Base-by-base conservation (phyloP, 1,140 invertebrate genomes). In the Sesamia nonagrioides region DNA sequence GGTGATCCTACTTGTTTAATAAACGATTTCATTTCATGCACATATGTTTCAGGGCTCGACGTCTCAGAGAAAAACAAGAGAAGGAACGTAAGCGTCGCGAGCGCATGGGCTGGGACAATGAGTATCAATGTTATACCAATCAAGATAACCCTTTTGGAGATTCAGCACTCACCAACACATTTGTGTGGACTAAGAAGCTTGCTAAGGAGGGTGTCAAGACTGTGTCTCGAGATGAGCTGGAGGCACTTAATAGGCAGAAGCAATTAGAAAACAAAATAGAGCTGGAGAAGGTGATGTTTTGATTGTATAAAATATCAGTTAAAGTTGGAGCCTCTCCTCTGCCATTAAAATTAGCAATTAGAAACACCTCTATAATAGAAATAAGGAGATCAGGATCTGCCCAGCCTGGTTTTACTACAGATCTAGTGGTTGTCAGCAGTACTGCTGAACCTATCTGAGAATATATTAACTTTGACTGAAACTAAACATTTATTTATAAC, bases 121-220 rank as follows among this genome's bases (percentile, higher is more conserved):
- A 99, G 92, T 99, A 99, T 91, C 95, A 98, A 21, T 98, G 98
- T 85, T 99, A 99, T 89, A 99, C 99, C 11, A 99, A 99, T 94
- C 97, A 97, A 27, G 99, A 99, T 92, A 99, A 99, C 95, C 99
- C 99, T 0, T 99, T 99, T 95, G 99, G 99, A 2, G 99, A 99
- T 96, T 98, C 97, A 11, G 98, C 98, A 91, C 96, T 99, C 7
- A 95, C 94, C 13, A 87, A 95, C 18, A 98, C 98, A 0, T 99
- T 99, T 95, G 97, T 99, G 5, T 99, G 99, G 99, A 96, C 96
- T 1, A 99, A 99, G 91, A 99, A 99, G 93, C 95, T 99, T 42
- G 97, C 99, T 82, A 99, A 99, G 86, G 99, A 99, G 92, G 99
- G 99, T 7, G 95, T 99, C 8, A 96, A 97, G 54, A 96, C 96